A percentile compares a stretch with the other conserved stretches of the same genome.
These are phyloP conservation scores for Eulemur rubriventer DNA, from an alignment of 2,797 vertebrate species.

Conservation along the genomic window DNA sequence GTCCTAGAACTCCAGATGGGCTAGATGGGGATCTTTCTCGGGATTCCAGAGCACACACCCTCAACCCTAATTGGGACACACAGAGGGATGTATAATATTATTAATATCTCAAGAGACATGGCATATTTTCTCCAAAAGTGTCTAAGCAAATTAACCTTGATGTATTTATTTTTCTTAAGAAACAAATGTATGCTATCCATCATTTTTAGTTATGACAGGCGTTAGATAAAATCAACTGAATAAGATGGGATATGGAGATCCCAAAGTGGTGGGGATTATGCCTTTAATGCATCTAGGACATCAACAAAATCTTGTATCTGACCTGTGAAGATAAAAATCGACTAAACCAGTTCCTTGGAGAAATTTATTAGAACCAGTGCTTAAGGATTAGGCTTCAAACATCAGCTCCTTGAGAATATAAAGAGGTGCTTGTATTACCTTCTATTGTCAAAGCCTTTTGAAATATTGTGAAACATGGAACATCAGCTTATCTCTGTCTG, in stretches of 20 bases:
- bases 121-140: not conserved
- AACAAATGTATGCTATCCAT: not conserved
- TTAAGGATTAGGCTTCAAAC: not conserved
- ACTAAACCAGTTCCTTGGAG: not conserved
- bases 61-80: not conserved
- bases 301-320: not conserved
- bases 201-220: not conserved
- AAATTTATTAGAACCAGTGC: not conserved
- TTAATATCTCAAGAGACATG: not conserved
- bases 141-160: slow-evolving; percentile 14
- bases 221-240: slow-evolving; percentile 33
- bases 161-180: not conserved
- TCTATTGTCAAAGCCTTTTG: not conserved
- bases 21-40: not conserved
- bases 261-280: not conserved
- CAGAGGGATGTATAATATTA: not conserved
- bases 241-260: not conserved
- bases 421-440: not conserved
- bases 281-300: not conserved
- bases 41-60: not conserved
- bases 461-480: not conserved
- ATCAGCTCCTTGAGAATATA: not conserved
- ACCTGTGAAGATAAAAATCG: not conserved
- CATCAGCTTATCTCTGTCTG: not conserved
- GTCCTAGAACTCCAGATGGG: not conserved